Conservation (phyloP, 1,140 invertebrate species). For the Lysiphlebus fabarum region DNA sequence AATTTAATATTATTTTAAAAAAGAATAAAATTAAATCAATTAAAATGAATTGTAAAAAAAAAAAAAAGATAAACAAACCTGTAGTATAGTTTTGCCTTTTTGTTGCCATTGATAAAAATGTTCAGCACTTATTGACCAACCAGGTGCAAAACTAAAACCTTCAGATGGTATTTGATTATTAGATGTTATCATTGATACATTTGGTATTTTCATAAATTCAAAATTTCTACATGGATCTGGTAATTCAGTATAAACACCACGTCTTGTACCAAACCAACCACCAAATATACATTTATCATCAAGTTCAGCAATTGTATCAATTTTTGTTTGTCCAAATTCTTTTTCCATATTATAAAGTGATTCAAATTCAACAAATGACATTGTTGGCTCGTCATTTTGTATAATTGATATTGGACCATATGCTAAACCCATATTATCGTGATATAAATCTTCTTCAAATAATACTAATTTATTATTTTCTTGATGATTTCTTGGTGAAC, state of each 20-base stretch:
- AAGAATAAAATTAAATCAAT: neutral
- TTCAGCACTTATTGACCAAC: constrained; percentile 43
- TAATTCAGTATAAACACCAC: constrained; percentile 39
- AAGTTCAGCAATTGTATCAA: constrained; percentile 27
- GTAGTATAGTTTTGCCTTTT: constrained; percentile 41
- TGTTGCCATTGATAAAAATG: constrained; percentile 48
- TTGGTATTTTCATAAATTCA: constrained; percentile 15
- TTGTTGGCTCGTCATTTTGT: constrained; percentile 29
- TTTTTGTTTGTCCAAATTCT: constrained; percentile 34
- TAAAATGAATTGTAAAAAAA: neutral
- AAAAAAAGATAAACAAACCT: constrained; percentile 30
- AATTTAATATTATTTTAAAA: constrained; percentile 19
- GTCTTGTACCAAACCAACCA: constrained; percentile 33
- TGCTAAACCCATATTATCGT: constrained; percentile 34
- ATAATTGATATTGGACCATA: constrained; percentile 24
- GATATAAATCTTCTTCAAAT: constrained; percentile 27
- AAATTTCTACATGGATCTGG: constrained; percentile 33
- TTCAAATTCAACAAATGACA: constrained; percentile 47
- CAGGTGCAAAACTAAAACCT: constrained; percentile 46
- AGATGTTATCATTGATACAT: constrained; percentile 4
- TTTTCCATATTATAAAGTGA: constrained; percentile 43
- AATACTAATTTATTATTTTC: neutral
- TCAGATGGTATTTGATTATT: constrained; percentile 32
- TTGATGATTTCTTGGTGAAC: constrained; percentile 23
- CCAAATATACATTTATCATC: constrained; percentile 35